These are phyloP conservation scores for Sarcophaga subvicina DNA, from an alignment of 2,888 invertebrate genomes.

Conservation along the genomic window DNA sequence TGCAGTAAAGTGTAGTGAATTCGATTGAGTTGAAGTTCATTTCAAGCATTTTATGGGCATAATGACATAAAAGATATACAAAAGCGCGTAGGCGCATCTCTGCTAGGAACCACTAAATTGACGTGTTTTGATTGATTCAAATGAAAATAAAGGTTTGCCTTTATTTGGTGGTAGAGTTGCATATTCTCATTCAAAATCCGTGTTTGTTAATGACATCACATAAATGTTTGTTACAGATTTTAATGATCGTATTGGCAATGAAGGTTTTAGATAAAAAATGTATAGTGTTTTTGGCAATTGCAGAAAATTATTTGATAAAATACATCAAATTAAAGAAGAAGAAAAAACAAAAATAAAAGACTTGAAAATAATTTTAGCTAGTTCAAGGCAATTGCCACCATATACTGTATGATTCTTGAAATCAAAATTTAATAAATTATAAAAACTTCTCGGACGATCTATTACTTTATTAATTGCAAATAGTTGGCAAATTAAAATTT, in stretches of 20 bases:
- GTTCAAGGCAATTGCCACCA: too few species aligned
- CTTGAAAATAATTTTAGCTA: too few species aligned
- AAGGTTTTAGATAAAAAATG: neutral
- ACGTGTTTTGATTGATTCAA: neutral
- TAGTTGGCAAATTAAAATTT: too few species aligned
- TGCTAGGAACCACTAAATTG: neutral
- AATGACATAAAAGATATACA: conserved; percentile 10
- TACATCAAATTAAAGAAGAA: too few species aligned
- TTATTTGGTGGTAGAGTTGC: neutral
- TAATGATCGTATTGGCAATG: conserved; percentile 35
- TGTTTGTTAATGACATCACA: conserved; percentile 53
- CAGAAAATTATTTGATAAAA: too few species aligned
- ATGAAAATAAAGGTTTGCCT: conserved; percentile 40
- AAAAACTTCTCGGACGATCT: too few species aligned
- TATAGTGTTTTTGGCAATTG: too few species aligned
- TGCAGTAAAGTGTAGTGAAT: conserved; percentile 30
- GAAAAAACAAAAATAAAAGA: too few species aligned
- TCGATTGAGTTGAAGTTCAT: conserved; percentile 54
- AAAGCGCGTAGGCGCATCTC: conserved; percentile 34
- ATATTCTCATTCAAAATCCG: neutral
- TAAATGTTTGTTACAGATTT: conserved; percentile 20
- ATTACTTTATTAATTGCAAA: too few species aligned
- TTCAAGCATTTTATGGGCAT: conserved; percentile 36
- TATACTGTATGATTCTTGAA: too few species aligned
- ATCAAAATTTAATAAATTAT: too few species aligned